phyloP scores from a whole-genome alignment of 2,888 invertebrate species.

The Neocrepidodera transversa region DNA sequence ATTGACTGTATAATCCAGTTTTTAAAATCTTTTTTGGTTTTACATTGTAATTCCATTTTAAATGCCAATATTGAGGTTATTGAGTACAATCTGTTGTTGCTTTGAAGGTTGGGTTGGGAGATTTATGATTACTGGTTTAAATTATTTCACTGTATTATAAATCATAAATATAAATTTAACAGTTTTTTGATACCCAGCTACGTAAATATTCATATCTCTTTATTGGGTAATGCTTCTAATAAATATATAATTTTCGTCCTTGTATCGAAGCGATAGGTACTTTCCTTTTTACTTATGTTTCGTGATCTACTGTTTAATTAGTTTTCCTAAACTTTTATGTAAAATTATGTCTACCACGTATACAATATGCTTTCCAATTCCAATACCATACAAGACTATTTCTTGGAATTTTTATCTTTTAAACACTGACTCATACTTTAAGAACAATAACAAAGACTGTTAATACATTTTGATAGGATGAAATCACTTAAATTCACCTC shows the following conservation, averaged over 20 bases:
- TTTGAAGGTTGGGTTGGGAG: too few relatives aligned
- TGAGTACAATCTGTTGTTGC: too few relatives aligned
- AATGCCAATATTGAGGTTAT: too few relatives aligned
- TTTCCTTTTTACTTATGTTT: constrained; percentile 30
- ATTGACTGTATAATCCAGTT: too few relatives aligned
- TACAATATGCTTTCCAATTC: background rate
- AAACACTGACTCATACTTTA: constrained; percentile 11
- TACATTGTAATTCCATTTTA: too few relatives aligned
- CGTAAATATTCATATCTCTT: background rate
- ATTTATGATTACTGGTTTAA: too few relatives aligned
- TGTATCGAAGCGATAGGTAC: constrained; percentile 28
- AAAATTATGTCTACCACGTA: background rate
- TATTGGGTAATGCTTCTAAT: constrained; percentile 19
- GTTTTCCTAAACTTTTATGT: background rate
- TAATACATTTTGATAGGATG: constrained; percentile 10
- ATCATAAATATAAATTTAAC: too few relatives aligned
- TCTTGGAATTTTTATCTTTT: constrained; percentile 9
- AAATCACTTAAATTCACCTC: too few relatives aligned
- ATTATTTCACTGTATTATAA: too few relatives aligned
- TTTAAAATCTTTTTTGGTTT: too few relatives aligned
- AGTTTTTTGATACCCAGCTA: too few relatives aligned
- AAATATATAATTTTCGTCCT: constrained; percentile 28
- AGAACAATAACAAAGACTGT: constrained; percentile 1
- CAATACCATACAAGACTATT: background rate
- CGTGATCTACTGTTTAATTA: background rate